A percentile compares a stretch with the other conserved stretches of the same genome.
phyloP scores from a whole-genome alignment of 2,888 invertebrate genomes.

The Pheosia gnoma region DNA sequence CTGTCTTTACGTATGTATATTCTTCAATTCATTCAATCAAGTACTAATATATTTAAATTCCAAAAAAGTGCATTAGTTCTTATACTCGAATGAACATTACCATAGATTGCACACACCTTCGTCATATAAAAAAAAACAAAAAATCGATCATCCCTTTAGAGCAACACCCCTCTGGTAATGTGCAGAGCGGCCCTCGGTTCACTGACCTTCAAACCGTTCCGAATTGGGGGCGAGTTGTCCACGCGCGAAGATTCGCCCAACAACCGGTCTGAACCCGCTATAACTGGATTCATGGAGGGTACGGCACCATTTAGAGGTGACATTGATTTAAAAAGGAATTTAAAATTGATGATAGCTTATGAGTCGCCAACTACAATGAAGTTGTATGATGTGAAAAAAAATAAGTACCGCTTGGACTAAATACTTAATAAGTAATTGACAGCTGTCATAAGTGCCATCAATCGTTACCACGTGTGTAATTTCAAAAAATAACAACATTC shows the following conservation, averaged over 20 bases:
- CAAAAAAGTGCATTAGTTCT: no score
- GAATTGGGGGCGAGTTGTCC: slow-evolving; percentile 47
- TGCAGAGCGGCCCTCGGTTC: slow-evolving; percentile 45
- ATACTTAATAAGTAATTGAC: no score
- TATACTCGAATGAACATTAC: slow-evolving; percentile 23
- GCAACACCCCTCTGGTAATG: slow-evolving; percentile 37
- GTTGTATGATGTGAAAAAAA: no score
- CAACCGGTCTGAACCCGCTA: slow-evolving; percentile 39
- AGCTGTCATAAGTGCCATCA: no score
- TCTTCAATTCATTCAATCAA: no score
- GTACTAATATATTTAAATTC: no score
- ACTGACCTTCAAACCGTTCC: slow-evolving; percentile 44
- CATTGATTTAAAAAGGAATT: neutral
- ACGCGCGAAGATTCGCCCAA: slow-evolving; percentile 44
- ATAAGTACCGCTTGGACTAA: no score
- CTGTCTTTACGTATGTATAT: no score
- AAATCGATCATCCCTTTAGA: slow-evolving; percentile 38
- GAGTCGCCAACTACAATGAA: no score
- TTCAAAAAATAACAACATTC: no score
- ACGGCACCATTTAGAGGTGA: neutral
- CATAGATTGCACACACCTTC: slow-evolving; percentile 9
- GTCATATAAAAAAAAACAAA: slow-evolving; percentile 27
- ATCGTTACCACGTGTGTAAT: no score
- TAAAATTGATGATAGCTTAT: no score
- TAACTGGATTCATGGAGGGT: slow-evolving; percentile 29